Percentiles rank a stretch among this genome's conserved stretches.
Conservation (phyloP, 2,888 invertebrate genomes). For the Drosophila emarginata region DNA sequence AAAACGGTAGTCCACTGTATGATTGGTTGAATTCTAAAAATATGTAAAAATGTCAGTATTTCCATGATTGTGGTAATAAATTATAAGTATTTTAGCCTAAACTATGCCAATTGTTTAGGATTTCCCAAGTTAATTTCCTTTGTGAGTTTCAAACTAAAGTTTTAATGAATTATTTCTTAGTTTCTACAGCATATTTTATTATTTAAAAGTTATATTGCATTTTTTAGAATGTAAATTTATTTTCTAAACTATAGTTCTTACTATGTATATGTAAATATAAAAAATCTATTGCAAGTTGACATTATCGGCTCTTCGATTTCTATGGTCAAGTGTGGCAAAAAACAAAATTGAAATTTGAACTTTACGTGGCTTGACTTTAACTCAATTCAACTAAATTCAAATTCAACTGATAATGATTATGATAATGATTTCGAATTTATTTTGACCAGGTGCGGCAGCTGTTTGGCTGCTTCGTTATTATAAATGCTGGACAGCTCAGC, state of each 20-base stretch:
- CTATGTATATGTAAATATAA: neutral
- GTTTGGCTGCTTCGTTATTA: conserved; percentile 4
- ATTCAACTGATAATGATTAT: conserved; percentile 7
- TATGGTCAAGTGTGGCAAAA: neutral
- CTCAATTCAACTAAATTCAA: conserved; percentile 1
- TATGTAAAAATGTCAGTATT: no score
- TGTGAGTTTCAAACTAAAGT: no score
- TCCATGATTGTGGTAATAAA: no score
- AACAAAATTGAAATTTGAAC: conserved; percentile 1
- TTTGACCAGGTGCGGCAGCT: conserved; percentile 5
- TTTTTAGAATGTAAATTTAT: no score
- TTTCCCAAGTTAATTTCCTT: no score
- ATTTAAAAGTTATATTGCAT: neutral
- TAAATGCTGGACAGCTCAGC: conserved; percentile 9
- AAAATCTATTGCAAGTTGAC: neutral
- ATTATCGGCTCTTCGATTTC: neutral
- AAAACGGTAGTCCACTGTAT: no score
- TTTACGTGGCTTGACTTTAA: conserved; percentile 1
- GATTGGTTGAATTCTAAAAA: no score
- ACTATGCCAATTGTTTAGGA: no score
- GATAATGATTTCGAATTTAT: conserved; percentile 8
- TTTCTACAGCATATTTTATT: no score
- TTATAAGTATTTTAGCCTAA: no score
- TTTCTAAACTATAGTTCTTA: no score
- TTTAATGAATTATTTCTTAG: neutral